Conservation (phyloP, 2,797 vertebrate species). For the Enteromius mattozi region DNA sequence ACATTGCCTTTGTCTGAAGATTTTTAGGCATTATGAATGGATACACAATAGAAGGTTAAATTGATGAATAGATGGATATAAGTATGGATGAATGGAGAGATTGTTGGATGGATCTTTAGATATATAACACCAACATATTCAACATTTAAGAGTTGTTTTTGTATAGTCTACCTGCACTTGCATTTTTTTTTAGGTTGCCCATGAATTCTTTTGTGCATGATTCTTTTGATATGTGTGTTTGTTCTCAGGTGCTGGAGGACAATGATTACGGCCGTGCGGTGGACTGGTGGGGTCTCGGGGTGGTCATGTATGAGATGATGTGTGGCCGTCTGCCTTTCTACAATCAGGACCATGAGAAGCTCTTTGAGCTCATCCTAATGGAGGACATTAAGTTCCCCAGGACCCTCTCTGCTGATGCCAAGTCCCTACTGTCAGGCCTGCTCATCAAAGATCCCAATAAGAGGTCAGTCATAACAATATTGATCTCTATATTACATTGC, state of each 20-base stretch:
- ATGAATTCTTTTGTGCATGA: too few relatives aligned
- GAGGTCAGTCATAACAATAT: conserved; percentile 73
- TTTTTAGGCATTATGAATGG: neutral
- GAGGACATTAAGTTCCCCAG: conserved; percentile 98
- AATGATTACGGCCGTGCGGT: conserved; percentile 95
- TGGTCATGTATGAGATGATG: conserved; percentile 99
- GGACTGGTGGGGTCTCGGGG: conserved; percentile 97
- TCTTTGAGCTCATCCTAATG: conserved; percentile 97
- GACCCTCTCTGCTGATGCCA: conserved; percentile 93
- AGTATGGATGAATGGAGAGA: neutral
- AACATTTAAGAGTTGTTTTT: too few relatives aligned
- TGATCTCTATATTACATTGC: neutral
- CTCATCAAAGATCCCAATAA: conserved; percentile 99
- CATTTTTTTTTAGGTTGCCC: too few relatives aligned
- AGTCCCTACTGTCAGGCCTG: conserved; percentile 95
- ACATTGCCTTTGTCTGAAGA: neutral
- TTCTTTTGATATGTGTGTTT: conserved; percentile 23
- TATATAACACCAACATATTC: too few relatives aligned
- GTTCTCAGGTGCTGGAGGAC: conserved; percentile 90
- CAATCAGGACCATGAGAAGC: conserved; percentile 98
- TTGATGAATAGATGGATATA: neutral
- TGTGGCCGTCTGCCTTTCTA: conserved; percentile 95
- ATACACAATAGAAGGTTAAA: neutral
- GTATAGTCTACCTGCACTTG: too few relatives aligned
- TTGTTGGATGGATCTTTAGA: neutral